Evolutionary conservation across 2,797 vertebrate species (phyloP).

Genomic region (Neopelma chrysocephalum): DNA sequence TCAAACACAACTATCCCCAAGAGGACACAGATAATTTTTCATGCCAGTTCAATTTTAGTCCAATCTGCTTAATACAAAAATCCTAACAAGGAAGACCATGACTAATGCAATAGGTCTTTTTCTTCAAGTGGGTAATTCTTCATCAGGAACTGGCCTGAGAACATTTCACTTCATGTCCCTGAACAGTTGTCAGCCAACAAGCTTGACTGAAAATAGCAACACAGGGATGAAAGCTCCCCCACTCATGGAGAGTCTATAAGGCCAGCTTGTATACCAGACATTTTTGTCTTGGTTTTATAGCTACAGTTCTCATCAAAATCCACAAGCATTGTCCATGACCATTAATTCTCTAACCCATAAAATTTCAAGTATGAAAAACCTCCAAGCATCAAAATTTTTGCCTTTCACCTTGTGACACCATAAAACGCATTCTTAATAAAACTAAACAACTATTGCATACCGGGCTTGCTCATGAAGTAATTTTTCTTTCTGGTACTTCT

Average conservation of each 20-base stretch:
- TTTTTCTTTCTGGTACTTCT: conserved; percentile 82
- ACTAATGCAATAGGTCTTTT: neutral
- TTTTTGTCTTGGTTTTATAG: neutral
- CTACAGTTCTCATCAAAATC: neutral
- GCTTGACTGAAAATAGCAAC: neutral
- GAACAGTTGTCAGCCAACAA: neutral
- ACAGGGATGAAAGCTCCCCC: neutral
- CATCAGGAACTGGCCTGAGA: neutral
- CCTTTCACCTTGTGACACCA: neutral
- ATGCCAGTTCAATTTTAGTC: neutral
- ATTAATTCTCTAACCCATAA: neutral
- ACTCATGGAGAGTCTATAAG: fast-evolving
- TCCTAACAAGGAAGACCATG: neutral
- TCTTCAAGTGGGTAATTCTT: neutral
- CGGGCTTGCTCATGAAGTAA: conserved; percentile 75
- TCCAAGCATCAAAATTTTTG: neutral
- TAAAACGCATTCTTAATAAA: neutral
- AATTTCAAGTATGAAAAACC: neutral
- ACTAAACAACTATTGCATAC: conserved; percentile 61
- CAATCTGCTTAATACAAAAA: neutral
- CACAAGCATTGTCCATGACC: neutral
- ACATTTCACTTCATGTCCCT: neutral
- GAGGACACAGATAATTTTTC: neutral
- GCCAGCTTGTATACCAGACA: neutral
- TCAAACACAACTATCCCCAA: neutral